phyloP scores from a whole-genome alignment of 2,797 vertebrate genomes.

The Eremophila alpestris region DNA sequence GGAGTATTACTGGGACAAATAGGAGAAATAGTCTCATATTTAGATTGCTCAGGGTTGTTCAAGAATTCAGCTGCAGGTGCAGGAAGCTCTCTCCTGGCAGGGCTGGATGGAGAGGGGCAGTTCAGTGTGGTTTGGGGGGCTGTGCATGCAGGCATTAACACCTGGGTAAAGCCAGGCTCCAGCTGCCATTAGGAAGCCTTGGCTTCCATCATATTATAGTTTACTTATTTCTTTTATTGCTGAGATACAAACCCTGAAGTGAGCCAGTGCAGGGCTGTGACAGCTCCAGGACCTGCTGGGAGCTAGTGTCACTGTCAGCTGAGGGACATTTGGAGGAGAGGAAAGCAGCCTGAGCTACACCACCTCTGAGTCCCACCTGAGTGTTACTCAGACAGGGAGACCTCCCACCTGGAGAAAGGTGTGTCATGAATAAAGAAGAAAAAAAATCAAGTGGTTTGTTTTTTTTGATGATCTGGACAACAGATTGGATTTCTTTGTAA shows the following conservation, averaged over 20 bases:
- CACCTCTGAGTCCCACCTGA: not conserved
- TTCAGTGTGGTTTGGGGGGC: not conserved
- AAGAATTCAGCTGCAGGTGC: not conserved
- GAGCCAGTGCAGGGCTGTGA: not conserved
- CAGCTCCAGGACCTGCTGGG: not conserved
- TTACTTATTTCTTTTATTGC: not conserved
- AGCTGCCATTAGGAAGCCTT: not conserved
- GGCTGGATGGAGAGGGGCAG: not conserved
- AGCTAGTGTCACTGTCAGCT: rapidly evolving
- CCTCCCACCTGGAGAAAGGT: not conserved
- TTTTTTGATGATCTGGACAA: not conserved
- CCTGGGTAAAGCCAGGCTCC: not conserved
- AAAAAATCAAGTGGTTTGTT: not conserved
- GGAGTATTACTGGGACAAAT: not conserved
- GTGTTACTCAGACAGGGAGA: not conserved
- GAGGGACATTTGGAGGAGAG: not conserved
- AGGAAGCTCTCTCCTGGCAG: not conserved
- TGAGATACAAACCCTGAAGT: not conserved
- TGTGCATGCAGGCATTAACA: not conserved
- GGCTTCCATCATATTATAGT: not conserved
- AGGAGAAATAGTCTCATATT: not conserved
- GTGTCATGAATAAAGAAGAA: not conserved
- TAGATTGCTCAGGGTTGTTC: not conserved
- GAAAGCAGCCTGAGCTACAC: not conserved
- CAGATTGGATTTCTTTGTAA: not conserved